A percentile compares a stretch with the other conserved stretches of the same genome.
These are phyloP conservation scores for Pelvicachromis taeniatus DNA, from an alignment of 2,113 vertebrate genomes.

Conservation along the genomic window DNA sequence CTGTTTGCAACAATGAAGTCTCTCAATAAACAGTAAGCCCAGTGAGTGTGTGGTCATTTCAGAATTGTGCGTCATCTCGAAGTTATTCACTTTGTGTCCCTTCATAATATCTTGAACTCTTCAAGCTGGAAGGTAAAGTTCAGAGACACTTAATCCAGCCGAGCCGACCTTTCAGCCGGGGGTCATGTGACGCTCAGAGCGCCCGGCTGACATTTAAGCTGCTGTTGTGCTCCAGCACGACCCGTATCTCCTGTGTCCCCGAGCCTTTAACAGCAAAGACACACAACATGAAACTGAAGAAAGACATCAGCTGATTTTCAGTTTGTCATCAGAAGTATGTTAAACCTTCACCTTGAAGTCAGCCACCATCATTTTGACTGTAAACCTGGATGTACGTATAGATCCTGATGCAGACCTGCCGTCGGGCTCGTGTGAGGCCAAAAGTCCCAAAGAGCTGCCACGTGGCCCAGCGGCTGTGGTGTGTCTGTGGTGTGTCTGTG, in stretches of 20 bases:
- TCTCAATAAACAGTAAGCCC: slow-evolving; percentile 16
- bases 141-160: slow-evolving; percentile 16
- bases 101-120: rapidly evolving
- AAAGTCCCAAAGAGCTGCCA: not conserved
- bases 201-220: slow-evolving; percentile 55
- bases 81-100: not conserved
- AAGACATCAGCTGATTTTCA: rapidly evolving
- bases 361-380: rapidly evolving
- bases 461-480: not conserved
- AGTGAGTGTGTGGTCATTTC: not conserved
- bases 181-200: slow-evolving; percentile 33
- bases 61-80: not conserved
- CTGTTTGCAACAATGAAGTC: slow-evolving; percentile 5
- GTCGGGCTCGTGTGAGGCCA: not conserved
- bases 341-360: not conserved
- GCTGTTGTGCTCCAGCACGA: not conserved
- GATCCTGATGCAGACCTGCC: not conserved
- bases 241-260: no score
- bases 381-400: not conserved
- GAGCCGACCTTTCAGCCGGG: slow-evolving; percentile 61
- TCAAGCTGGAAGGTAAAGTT: not conserved
- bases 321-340: rapidly evolving
- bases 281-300: not conserved
- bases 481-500: no score
- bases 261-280: not conserved